phyloP scores from a whole-genome alignment of 1,140 invertebrate genomes.

The Pollicipes pollicipes region DNA sequence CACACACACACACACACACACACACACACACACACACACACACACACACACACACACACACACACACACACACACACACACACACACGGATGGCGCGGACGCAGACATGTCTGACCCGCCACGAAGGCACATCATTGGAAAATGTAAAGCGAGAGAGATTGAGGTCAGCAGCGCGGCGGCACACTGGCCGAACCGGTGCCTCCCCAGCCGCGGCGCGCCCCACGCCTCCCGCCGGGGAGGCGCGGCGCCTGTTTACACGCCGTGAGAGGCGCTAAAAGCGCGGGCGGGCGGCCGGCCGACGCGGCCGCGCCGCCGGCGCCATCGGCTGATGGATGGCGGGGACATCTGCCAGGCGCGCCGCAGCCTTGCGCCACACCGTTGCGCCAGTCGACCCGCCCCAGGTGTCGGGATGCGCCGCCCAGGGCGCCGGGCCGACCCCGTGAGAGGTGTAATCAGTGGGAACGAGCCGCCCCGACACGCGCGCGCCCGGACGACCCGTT shows the following conservation, averaged over 20 bases:
- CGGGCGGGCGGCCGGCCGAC: neutral
- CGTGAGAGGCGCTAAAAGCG: neutral
- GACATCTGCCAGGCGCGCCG: too few species aligned
- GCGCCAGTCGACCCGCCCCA: neutral
- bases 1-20: neutral
- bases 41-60: neutral
- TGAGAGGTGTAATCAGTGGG: neutral
- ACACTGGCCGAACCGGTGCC: too few species aligned
- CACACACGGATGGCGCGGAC: too few species aligned
- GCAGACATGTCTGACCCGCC: too few species aligned
- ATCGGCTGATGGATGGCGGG: neutral
- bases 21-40: neutral
- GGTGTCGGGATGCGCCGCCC: neutral
- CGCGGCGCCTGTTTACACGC: neutral
- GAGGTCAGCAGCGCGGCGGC: too few species aligned
- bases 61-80: neutral
- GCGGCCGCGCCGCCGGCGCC: too few species aligned
- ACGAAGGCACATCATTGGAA: too few species aligned
- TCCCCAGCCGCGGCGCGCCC: too few species aligned
- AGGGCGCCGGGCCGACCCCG: too few species aligned
- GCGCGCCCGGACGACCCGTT: neutral
- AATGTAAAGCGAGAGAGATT: too few species aligned
- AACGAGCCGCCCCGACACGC: too few species aligned
- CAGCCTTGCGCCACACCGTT: neutral
- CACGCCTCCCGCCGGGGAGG: neutral